Conservation (phyloP, 2,113 vertebrate genomes). For the Phocoena phocoena region DNA sequence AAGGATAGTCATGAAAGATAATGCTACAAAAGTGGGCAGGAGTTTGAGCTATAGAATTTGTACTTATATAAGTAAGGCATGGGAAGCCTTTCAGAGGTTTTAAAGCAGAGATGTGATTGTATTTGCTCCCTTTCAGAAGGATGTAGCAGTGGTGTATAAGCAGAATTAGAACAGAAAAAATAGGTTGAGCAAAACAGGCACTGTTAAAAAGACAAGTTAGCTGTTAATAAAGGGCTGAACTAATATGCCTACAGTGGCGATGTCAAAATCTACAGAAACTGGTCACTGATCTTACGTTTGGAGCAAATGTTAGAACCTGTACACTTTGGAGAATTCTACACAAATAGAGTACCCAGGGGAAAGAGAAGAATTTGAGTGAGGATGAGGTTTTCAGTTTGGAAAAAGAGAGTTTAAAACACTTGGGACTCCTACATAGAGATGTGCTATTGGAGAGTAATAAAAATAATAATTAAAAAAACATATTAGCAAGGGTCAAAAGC, state of each 20-base stretch:
- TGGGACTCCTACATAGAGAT: background rate
- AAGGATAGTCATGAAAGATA: background rate
- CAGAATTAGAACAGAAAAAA: background rate
- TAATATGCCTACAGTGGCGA: background rate
- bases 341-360: background rate
- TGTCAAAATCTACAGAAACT: background rate
- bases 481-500: background rate
- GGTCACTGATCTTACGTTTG: background rate
- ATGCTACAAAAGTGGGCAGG: background rate
- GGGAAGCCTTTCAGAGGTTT: background rate
- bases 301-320: background rate
- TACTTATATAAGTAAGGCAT: background rate
- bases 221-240: background rate
- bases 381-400: background rate
- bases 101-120: background rate
- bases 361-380: background rate
- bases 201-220: background rate
- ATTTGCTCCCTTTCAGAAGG: background rate
- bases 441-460: background rate
- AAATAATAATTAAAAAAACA: background rate
- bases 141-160: background rate
- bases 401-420: background rate
- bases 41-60: background rate
- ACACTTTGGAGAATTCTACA: background rate
- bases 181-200: background rate